Evolutionary conservation across 2,113 vertebrate species (phyloP).

Genomic region (Hydrolagus affinis): DNA sequence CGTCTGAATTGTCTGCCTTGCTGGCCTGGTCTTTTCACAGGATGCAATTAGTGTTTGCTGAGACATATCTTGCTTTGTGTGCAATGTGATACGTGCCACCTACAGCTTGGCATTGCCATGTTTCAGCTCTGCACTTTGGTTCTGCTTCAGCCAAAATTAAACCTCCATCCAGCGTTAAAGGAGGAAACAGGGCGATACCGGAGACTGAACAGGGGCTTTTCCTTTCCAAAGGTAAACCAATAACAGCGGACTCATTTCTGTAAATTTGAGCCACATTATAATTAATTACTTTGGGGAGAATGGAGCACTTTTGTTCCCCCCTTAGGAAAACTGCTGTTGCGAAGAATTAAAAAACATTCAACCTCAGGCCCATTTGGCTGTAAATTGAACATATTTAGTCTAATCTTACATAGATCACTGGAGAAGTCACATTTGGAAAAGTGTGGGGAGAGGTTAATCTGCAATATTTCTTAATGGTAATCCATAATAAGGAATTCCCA

Average conservation of each 20-base stretch:
- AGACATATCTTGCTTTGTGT: conserved; percentile 2
- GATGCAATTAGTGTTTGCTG: conserved; percentile 16
- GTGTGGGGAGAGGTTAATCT: too few species aligned
- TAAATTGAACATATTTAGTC: too few species aligned
- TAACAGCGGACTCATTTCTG: neutral
- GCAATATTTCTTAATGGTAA: too few species aligned
- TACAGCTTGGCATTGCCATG: neutral
- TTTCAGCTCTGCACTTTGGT: neutral
- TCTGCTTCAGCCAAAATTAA: neutral
- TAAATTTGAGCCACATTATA: neutral
- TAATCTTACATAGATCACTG: too few species aligned
- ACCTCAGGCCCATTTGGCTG: too few species aligned
- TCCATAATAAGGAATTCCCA: too few species aligned
- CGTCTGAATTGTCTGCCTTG: neutral
- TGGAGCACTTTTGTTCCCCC: too few species aligned
- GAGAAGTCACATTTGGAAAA: too few species aligned
- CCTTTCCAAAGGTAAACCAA: neutral
- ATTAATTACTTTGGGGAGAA: neutral
- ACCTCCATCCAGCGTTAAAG: neutral
- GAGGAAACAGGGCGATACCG: neutral
- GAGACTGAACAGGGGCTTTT: too few species aligned
- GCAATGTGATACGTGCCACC: conserved; percentile 10
- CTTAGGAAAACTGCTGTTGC: too few species aligned
- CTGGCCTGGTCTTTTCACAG: conserved; percentile 22
- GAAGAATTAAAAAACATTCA: too few species aligned